These are phyloP conservation scores for Diorhabda carinulata DNA, from an alignment of 1,140 invertebrate species.

Conservation along the genomic window DNA sequence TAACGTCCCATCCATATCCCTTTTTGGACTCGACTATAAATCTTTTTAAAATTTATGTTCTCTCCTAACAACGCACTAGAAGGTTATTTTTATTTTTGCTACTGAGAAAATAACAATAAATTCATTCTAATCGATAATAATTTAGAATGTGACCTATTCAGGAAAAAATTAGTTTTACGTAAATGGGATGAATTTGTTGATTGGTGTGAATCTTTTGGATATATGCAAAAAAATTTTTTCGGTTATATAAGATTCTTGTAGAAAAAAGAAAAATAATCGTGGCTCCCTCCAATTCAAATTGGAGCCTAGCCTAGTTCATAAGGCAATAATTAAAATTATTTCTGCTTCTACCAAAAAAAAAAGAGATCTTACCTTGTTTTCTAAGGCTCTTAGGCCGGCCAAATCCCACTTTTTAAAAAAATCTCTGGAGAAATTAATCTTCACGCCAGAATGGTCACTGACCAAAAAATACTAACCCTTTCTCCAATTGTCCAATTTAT, in stretches of 20 bases:
- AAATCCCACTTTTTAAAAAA: too few relatives aligned
- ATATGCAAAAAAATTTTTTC: background rate
- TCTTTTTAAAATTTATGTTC: conserved; percentile 1
- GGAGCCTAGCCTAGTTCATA: too few relatives aligned
- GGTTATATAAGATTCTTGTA: background rate
- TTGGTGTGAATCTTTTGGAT: background rate
- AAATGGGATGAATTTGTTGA: conserved; percentile 15
- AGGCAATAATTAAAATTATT: too few relatives aligned
- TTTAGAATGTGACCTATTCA: conserved; percentile 19
- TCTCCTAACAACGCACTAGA: background rate
- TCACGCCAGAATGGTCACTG: too few relatives aligned
- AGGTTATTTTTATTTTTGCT: conserved; percentile 15
- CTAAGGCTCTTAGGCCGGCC: too few relatives aligned
- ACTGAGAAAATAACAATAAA: conserved; percentile 21
- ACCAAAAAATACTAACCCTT: too few relatives aligned
- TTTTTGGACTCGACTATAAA: background rate
- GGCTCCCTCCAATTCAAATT: too few relatives aligned
- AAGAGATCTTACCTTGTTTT: too few relatives aligned
- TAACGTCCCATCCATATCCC: conserved; percentile 1
- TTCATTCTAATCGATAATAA: conserved; percentile 19
- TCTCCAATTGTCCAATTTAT: too few relatives aligned
- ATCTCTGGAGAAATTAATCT: too few relatives aligned
- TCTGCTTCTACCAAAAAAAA: too few relatives aligned
- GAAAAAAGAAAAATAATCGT: too few relatives aligned
- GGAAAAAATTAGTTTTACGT: conserved; percentile 9